Evolutionary conservation across 2,888 invertebrate genomes (phyloP).

Genomic region (Ormyrus rosae): DNA sequence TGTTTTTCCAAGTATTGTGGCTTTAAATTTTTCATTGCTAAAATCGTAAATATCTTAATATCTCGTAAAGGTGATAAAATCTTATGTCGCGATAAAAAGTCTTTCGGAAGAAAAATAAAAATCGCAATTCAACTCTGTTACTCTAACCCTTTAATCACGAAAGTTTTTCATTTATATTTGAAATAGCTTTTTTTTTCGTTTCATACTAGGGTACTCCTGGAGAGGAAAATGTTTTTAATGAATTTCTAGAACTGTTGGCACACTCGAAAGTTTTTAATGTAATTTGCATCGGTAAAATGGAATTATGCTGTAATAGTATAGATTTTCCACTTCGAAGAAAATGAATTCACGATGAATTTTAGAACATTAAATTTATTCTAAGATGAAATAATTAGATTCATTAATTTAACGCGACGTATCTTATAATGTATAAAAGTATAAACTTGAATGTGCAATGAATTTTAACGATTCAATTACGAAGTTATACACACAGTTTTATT

Average conservation of each 20-base stretch:
- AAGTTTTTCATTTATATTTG: too few species aligned
- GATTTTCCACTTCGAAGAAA: too few species aligned
- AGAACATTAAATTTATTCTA: too few species aligned
- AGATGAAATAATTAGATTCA: too few species aligned
- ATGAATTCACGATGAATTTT: too few species aligned
- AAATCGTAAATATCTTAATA: background rate
- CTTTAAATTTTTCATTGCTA: background rate
- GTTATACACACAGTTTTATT: background rate
- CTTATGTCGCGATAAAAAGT: background rate
- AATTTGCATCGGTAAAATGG: background rate
- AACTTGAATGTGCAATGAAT: slow-evolving; percentile 9
- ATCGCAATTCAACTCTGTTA: background rate
- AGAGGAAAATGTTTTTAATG: background rate
- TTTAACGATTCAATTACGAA: slow-evolving; percentile 1
- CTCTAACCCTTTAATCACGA: background rate
- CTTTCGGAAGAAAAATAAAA: background rate
- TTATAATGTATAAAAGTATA: slow-evolving; percentile 27
- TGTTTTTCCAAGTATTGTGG: background rate
- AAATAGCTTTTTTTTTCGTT: too few species aligned
- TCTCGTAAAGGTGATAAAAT: background rate
- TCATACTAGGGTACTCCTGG: too few species aligned
- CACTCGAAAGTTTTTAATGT: slow-evolving; percentile 9
- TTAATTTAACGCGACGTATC: background rate
- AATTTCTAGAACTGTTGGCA: slow-evolving; percentile 8
- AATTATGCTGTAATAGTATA: too few species aligned